A percentile compares a stretch with the other conserved stretches of the same genome.
phyloP scores from a whole-genome alignment of 2,113 vertebrate species.

The Dasyurus viverrinus region DNA sequence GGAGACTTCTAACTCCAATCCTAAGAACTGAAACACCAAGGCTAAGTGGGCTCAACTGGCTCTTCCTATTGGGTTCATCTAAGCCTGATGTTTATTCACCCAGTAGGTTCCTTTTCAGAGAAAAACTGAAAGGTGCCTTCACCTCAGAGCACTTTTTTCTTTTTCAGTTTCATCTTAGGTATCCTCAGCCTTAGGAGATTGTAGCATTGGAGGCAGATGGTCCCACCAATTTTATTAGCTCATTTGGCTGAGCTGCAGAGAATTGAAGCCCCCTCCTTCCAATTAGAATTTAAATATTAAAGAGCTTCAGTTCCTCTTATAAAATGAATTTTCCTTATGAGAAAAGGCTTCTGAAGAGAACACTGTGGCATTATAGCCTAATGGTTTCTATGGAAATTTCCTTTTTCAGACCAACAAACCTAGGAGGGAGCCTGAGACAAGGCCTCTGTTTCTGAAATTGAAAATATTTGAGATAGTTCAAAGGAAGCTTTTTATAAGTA shows the following conservation, averaged over 20 bases:
- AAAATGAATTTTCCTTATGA: background rate
- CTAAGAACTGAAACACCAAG: background rate
- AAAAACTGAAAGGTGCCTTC: background rate
- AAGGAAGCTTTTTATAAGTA: background rate
- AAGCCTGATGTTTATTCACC: background rate
- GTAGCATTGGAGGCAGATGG: background rate
- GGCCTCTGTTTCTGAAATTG: background rate
- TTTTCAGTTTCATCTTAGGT: background rate
- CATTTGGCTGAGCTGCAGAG: background rate
- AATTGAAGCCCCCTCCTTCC: background rate
- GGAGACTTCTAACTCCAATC: background rate
- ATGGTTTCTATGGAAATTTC: background rate
- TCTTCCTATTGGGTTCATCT: background rate
- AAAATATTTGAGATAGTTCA: background rate
- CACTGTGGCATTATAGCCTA: background rate
- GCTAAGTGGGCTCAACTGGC: background rate
- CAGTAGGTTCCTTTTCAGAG: background rate
- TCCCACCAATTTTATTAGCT: background rate
- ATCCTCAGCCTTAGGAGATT: background rate
- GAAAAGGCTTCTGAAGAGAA: background rate
- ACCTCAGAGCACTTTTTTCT: background rate
- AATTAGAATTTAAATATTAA: slow-evolving; percentile 11
- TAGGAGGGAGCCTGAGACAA: background rate
- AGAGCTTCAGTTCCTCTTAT: background rate
- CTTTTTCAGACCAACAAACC: background rate